Evolutionary conservation across 53 echinoderm and acorn worm species (phyloP).

Genomic region (Apostichopus leukothele): DNA sequence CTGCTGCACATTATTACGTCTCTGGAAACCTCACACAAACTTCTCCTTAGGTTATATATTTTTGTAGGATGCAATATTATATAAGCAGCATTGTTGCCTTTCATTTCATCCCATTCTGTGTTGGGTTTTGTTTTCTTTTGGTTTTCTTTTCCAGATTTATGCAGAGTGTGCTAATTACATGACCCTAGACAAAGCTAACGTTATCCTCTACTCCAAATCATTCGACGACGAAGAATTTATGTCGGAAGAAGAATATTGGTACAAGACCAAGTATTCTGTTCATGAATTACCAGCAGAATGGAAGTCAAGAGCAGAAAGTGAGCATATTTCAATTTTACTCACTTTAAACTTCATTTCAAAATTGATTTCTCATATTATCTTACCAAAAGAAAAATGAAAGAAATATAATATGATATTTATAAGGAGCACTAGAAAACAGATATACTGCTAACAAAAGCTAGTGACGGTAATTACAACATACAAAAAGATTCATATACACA

Average conservation of each 20-base stretch:
- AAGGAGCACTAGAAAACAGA: too few relatives aligned
- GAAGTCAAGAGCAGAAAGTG: conserved; percentile 65
- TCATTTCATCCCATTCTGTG: too few relatives aligned
- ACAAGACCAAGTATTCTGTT: conserved; percentile 65
- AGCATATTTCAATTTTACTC: conserved; percentile 29
- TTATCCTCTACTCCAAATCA: conserved; percentile 78
- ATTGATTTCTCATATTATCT: not conserved
- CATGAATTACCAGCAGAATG: conserved; percentile 69
- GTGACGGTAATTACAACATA: too few relatives aligned
- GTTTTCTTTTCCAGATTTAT: conserved; percentile 60
- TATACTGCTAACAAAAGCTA: too few relatives aligned
- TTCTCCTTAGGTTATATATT: too few relatives aligned
- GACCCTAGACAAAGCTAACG: conserved; percentile 67
- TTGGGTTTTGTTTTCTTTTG: not conserved
- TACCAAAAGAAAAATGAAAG: not conserved
- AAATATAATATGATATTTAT: too few relatives aligned
- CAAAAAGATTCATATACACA: too few relatives aligned
- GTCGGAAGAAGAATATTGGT: conserved; percentile 75
- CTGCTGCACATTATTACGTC: too few relatives aligned
- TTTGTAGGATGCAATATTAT: too few relatives aligned
- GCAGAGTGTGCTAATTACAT: conserved; percentile 66
- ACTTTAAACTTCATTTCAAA: not conserved
- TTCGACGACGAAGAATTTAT: conserved; percentile 53
- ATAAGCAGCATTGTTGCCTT: too few relatives aligned
- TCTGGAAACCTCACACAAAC: too few relatives aligned